These are phyloP conservation scores for Spondyliosoma cantharus DNA, from an alignment of 2,797 vertebrate species.

Conservation along the genomic window DNA sequence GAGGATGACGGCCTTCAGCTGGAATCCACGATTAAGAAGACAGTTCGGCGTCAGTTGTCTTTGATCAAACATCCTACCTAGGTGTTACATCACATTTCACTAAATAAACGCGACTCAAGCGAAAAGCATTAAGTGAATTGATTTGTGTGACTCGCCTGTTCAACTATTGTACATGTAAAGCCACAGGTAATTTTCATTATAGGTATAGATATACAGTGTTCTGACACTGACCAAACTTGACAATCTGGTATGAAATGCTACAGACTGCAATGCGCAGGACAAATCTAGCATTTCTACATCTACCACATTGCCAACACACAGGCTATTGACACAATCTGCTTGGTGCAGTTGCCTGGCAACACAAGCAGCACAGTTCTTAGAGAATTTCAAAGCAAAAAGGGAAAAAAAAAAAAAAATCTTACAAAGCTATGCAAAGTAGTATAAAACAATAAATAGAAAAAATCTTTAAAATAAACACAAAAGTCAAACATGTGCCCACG, in stretches of 20 bases:
- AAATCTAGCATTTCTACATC: slow-evolving; percentile 81
- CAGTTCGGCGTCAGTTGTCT: slow-evolving; percentile 64
- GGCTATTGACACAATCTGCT: slow-evolving; percentile 80
- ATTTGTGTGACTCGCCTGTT: slow-evolving; percentile 73
- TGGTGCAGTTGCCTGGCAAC: slow-evolving; percentile 83
- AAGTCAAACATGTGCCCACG: slow-evolving; percentile 55
- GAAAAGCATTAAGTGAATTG: slow-evolving; percentile 76
- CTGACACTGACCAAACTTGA: slow-evolving; percentile 74
- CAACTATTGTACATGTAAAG: slow-evolving; percentile 79
- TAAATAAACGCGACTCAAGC: slow-evolving; percentile 82
- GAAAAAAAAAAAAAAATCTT: slow-evolving; percentile 54
- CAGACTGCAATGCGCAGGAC: slow-evolving; percentile 79
- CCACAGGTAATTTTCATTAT: slow-evolving; percentile 70
- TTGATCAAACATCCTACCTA: slow-evolving; percentile 78
- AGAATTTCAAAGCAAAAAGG: slow-evolving; percentile 72
- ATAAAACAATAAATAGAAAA: slow-evolving; percentile 82
- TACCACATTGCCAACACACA: slow-evolving; percentile 81
- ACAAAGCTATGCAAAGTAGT: slow-evolving; percentile 78
- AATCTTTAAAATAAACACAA: slow-evolving; percentile 70
- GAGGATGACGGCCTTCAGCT: slow-evolving; percentile 44
- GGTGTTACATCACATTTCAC: slow-evolving; percentile 82
- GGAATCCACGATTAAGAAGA: slow-evolving; percentile 57
- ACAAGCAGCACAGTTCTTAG: slow-evolving; percentile 74
- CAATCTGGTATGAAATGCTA: slow-evolving; percentile 79
- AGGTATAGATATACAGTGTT: slow-evolving; percentile 78